phyloP scores from a whole-genome alignment of 2,113 vertebrate genomes.

The Amblyornis subalaris region DNA sequence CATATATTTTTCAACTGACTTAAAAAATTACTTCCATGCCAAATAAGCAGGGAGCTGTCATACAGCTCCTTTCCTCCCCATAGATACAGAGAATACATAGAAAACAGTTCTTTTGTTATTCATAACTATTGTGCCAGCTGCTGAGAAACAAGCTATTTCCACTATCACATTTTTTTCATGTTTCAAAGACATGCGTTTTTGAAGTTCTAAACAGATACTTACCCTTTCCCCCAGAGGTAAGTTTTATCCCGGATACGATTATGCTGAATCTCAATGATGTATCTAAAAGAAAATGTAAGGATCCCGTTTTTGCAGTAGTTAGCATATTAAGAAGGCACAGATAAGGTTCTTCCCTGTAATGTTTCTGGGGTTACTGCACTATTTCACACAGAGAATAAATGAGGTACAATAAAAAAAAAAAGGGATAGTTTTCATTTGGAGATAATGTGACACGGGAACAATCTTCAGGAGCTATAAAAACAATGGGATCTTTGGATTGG shows the following conservation, averaged over 20 bases:
- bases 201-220: not conserved
- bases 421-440: not conserved
- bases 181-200: not conserved
- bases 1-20: not conserved
- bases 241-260: not conserved
- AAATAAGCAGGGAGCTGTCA: not conserved
- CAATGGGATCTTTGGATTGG: not conserved
- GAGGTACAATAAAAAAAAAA: not conserved
- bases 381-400: not conserved
- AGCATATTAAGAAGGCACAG: conserved; percentile 6
- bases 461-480: not conserved
- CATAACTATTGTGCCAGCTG: not conserved
- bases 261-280: not conserved
- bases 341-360: not conserved
- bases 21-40: not conserved
- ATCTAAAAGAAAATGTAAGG: conserved; percentile 3
- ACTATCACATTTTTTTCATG: not conserved
- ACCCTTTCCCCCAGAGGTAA: not conserved
- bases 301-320: not conserved
- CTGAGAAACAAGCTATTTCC: conserved; percentile 1
- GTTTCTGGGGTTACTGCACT: not conserved
- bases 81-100: not conserved
- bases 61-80: not conserved
- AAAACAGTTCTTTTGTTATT: not conserved
- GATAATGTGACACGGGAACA: not conserved